These are phyloP conservation scores for Tetranychus truncatus DNA, from an alignment of 2,888 invertebrate species.

Conservation along the genomic window DNA sequence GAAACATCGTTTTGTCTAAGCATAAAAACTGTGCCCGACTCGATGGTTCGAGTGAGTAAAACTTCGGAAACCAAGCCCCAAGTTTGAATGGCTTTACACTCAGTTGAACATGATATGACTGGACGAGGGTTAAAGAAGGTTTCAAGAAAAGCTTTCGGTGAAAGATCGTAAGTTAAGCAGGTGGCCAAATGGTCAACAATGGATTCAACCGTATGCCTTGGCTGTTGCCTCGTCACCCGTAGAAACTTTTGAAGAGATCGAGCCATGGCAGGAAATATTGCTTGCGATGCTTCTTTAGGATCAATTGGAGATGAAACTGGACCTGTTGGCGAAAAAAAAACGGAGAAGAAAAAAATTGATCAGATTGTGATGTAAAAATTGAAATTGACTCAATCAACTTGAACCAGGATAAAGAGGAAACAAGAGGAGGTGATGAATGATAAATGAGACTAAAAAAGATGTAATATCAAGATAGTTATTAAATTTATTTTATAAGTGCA, in stretches of 20 bases:
- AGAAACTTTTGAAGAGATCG: slow-evolving; percentile 88
- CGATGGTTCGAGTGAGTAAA: slow-evolving; percentile 63
- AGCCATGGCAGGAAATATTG: slow-evolving; percentile 90
- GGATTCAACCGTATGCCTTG: slow-evolving; percentile 78
- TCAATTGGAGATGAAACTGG: slow-evolving; percentile 64
- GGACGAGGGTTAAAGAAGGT: slow-evolving; percentile 71
- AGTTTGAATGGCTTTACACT: slow-evolving; percentile 37
- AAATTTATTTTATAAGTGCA: no score
- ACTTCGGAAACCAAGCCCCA: slow-evolving; percentile 92
- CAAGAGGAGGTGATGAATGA: no score
- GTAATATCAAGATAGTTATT: no score
- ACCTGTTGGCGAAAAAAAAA: slow-evolving; percentile 32
- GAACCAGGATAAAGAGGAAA: no score
- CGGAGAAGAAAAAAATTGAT: no score
- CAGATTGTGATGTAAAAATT: no score
- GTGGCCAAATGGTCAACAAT: slow-evolving; percentile 73
- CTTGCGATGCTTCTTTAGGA: slow-evolving; percentile 86
- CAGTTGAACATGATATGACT: slow-evolving; percentile 61
- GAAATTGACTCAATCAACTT: no score
- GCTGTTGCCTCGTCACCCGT: slow-evolving; percentile 84
- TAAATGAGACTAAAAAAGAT: no score
- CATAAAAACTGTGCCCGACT: slow-evolving; percentile 68
- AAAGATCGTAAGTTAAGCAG: slow-evolving; percentile 79
- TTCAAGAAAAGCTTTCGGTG: slow-evolving; percentile 83
- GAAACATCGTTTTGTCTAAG: slow-evolving; percentile 81